A percentile compares a stretch with the other conserved stretches of the same genome.
Conservation (phyloP, 2,888 invertebrate genomes). For the Xestoiulus laeticollis region DNA sequence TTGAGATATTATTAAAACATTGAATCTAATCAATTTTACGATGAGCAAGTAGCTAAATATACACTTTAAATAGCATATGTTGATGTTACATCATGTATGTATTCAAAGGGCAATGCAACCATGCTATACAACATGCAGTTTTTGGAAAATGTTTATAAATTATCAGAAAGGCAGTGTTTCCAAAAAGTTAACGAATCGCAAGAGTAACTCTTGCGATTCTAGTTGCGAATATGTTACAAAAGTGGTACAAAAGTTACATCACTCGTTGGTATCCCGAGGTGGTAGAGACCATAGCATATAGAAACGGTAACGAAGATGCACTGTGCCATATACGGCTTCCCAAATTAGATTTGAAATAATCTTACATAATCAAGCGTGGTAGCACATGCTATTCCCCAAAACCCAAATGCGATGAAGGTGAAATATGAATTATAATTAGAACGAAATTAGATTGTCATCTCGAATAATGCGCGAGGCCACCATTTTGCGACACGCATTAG, state of each 20-base stretch:
- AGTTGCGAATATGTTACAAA: neutral
- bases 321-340: neutral
- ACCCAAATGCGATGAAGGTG: conserved; percentile 33
- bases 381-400: conserved; percentile 29
- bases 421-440: conserved; percentile 34
- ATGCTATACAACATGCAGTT: no score
- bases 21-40: no score
- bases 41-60: no score
- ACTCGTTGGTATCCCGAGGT: neutral
- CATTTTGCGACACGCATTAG: conserved; percentile 24
- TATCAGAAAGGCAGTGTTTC: neutral
- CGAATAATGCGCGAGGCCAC: conserved; percentile 21
- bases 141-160: no score
- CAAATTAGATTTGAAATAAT: conserved; percentile 30
- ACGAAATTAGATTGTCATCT: conserved; percentile 34
- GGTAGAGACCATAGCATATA: neutral
- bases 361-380: conserved; percentile 6
- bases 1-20: no score
- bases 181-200: neutral
- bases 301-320: neutral
- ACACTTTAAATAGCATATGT: no score
- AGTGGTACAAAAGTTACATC: neutral
- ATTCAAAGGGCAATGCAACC: no score
- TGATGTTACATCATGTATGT: no score
- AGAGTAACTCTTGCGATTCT: no score